Evolutionary conservation across 2,113 vertebrate species (phyloP).

Genomic region (Pungitius pungitius): DNA sequence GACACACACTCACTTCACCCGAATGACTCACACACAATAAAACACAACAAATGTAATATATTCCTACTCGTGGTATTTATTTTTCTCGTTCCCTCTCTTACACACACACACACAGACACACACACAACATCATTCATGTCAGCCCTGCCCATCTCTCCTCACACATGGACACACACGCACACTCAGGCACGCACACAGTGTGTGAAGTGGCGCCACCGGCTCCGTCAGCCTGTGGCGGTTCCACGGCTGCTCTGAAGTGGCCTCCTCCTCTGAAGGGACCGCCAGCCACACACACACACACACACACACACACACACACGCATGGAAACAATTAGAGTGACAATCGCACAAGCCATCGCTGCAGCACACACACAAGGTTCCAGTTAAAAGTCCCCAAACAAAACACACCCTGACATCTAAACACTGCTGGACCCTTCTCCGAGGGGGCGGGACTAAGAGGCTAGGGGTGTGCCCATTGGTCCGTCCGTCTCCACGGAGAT

Average conservation of each 20-base stretch:
- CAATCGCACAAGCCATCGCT: conserved; percentile 72
- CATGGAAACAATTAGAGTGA: conserved; percentile 80
- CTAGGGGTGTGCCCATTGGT: not conserved
- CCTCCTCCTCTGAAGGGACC: conserved; percentile 63
- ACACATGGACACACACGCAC: conserved; percentile 12
- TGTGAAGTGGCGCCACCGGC: conserved; percentile 66
- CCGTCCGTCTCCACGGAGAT: not conserved
- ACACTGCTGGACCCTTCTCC: conserved; percentile 22
- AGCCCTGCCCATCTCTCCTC: too few relatives aligned
- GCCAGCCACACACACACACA: conserved; percentile 42
- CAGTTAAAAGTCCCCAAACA: conserved; percentile 62
- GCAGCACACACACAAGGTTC: conserved; percentile 66
- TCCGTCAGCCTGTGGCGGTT: conserved; percentile 62
- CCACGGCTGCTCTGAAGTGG: conserved; percentile 72
- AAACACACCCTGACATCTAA: conserved; percentile 59
- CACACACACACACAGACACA: conserved; percentile 15
- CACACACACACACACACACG: conserved; percentile 45
- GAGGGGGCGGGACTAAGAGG: not conserved
- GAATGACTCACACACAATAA: conserved; percentile 3
- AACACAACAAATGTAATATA: conserved; percentile 15
- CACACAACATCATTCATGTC: not conserved
- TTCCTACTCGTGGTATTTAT: conserved; percentile 3
- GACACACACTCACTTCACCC: conserved; percentile 12
- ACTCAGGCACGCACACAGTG: conserved; percentile 38
- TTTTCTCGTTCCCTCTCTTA: not conserved